phyloP scores from a whole-genome alignment of 2,113 vertebrate genomes.

The Otocyon megalotis region DNA sequence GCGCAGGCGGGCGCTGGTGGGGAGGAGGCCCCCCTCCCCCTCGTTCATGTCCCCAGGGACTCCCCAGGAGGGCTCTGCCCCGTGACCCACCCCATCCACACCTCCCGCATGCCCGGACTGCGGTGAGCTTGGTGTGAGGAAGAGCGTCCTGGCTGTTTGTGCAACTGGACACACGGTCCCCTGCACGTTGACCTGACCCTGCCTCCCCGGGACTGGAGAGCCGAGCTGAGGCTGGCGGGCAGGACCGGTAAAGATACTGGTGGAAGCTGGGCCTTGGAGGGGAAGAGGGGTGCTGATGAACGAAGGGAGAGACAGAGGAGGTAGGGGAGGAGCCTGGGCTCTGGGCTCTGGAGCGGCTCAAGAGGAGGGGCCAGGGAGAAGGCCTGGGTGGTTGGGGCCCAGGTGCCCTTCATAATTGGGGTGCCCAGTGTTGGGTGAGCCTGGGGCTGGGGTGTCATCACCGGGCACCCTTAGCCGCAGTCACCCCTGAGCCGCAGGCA shows the following conservation, averaged over 20 bases:
- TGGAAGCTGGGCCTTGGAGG: not conserved
- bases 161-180: not conserved
- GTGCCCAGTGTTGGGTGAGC: not conserved
- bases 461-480: not conserved
- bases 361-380: no score
- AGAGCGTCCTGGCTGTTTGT: rapidly evolving
- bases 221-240: not conserved
- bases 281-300: not conserved
- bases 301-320: not conserved
- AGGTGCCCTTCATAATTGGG: not conserved
- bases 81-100: no score
- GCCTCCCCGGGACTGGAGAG: rapidly evolving
- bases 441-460: not conserved
- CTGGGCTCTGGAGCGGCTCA: no score
- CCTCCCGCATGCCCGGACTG: rapidly evolving
- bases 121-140: not conserved
- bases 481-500: not conserved
- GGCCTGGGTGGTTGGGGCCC: not conserved
- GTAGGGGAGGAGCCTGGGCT: not conserved
- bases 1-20: not conserved
- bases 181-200: rapidly evolving
- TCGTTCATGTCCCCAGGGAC: not conserved
- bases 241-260: not conserved
- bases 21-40: not conserved
- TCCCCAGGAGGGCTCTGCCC: not conserved